phyloP scores from a whole-genome alignment of 2,113 vertebrate genomes.

The Megalops atlanticus region DNA sequence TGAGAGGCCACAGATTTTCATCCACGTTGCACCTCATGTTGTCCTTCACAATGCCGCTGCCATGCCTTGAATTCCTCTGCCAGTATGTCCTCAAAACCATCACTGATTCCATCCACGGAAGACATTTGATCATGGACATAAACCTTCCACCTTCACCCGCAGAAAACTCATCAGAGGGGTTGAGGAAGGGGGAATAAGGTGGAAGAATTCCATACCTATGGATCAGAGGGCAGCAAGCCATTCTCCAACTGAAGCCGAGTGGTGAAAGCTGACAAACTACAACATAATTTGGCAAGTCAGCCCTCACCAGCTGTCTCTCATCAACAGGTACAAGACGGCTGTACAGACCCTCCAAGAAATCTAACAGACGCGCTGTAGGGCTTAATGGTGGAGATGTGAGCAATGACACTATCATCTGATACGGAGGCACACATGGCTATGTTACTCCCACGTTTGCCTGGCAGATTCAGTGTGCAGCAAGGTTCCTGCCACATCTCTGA shows the following conservation, averaged over 20 bases:
- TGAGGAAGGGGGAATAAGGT: slow-evolving; percentile 12
- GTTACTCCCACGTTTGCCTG: slow-evolving; percentile 24
- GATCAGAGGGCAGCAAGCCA: slow-evolving; percentile 10
- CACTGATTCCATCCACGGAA: too few relatives aligned
- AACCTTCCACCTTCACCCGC: neutral
- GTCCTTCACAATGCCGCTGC: too few relatives aligned
- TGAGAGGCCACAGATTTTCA: too few relatives aligned
- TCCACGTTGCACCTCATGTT: too few relatives aligned
- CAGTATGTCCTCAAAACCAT: too few relatives aligned
- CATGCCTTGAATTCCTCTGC: too few relatives aligned
- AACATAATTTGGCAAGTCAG: slow-evolving; percentile 9
- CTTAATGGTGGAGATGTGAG: slow-evolving; percentile 13
- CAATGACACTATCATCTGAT: neutral
- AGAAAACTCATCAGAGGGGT: neutral
- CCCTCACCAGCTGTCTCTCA: slow-evolving; percentile 19
- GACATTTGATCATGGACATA: neutral
- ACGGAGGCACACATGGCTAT: neutral
- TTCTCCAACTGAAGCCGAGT: slow-evolving; percentile 18
- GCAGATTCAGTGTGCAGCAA: slow-evolving; percentile 20
- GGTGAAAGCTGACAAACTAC: neutral
- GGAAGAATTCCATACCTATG: neutral
- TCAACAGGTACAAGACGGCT: slow-evolving; percentile 15
- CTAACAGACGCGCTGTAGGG: neutral
- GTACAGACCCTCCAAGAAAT: slow-evolving; percentile 11
- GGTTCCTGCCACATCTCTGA: neutral